Evolutionary conservation across 2,888 invertebrate genomes (phyloP).

Genomic region (Dugesia japonica): DNA sequence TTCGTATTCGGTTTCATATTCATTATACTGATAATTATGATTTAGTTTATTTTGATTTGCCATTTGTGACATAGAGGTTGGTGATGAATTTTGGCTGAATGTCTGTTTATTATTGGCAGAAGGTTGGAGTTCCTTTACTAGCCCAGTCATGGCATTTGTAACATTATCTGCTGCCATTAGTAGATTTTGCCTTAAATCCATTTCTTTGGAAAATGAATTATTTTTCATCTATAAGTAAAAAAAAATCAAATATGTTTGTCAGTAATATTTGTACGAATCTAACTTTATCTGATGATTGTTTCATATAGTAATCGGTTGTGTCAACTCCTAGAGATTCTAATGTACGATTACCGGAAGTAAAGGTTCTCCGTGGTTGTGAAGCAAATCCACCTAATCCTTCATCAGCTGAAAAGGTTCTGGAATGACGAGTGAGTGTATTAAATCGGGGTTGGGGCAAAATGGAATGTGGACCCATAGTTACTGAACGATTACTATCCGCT

Average conservation of each 20-base stretch:
- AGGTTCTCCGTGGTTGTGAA: neutral
- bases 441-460: neutral
- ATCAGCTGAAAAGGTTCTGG: neutral
- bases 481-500: neutral
- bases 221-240: neutral
- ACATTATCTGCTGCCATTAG: slow-evolving; percentile 88
- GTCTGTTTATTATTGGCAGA: neutral
- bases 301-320: neutral
- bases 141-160: slow-evolving; percentile 87
- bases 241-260: no score
- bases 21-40: neutral
- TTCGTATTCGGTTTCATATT: slow-evolving; percentile 25
- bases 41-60: no score
- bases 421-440: neutral
- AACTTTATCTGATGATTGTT: neutral
- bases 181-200: slow-evolving; percentile 56
- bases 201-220: neutral
- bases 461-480: neutral
- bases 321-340: neutral
- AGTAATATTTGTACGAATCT: neutral
- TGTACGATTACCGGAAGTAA: neutral
- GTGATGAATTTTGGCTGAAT: neutral
- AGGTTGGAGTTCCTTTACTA: slow-evolving; percentile 82
- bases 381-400: neutral
- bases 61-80: neutral